Evolutionary conservation across 2,113 vertebrate genomes (phyloP).

Genomic region (Marmota monax): DNA sequence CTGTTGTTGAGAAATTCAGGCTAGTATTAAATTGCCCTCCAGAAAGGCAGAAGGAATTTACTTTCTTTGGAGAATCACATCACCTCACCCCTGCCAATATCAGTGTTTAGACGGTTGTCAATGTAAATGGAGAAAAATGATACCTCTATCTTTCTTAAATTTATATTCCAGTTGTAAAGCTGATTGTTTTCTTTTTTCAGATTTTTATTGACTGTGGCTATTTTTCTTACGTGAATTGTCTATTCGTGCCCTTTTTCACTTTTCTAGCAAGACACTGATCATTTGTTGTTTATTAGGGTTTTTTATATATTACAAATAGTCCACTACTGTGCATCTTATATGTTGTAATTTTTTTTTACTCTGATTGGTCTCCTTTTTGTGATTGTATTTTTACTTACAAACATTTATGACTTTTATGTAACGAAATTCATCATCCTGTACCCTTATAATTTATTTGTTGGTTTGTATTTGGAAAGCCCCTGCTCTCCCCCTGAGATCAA

Average conservation of each 20-base stretch:
- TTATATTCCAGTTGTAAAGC: constrained; percentile 14
- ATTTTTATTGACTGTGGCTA: constrained; percentile 28
- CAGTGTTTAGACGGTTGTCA: neutral
- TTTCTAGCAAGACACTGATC: neutral
- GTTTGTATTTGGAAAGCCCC: constrained; percentile 13
- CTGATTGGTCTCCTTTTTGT: neutral
- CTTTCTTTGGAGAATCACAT: neutral
- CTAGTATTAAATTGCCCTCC: neutral
- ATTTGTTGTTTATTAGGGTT: constrained; percentile 5
- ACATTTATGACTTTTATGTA: constrained; percentile 7
- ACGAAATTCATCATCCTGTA: constrained; percentile 3
- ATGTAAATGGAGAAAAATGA: neutral
- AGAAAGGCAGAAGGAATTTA: neutral
- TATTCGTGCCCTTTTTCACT: neutral
- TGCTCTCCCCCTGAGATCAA: constrained; percentile 40
- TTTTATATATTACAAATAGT: constrained; percentile 26
- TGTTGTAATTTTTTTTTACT: constrained; percentile 22
- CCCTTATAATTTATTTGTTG: constrained; percentile 27
- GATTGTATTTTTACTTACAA: constrained; percentile 59
- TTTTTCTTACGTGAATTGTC: neutral
- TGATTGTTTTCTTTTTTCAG: neutral
- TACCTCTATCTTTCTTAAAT: neutral
- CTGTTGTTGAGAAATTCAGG: neutral
- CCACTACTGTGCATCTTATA: neutral
- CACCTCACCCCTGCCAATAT: neutral